Base-by-base conservation (phyloP, 2,797 vertebrate species). In the Tragelaphus oryx region DNA sequence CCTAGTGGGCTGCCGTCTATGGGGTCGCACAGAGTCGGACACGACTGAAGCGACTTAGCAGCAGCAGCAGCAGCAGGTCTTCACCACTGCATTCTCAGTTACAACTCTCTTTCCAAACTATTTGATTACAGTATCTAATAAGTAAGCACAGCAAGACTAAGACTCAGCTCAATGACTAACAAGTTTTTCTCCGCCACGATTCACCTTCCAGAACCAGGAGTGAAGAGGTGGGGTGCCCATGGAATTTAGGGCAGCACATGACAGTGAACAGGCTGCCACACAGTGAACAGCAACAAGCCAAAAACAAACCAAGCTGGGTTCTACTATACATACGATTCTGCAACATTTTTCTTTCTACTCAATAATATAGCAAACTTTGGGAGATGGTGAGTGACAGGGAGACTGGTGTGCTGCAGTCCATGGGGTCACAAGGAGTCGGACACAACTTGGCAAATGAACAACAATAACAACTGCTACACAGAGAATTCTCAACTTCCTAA, bases 61-160 rank as follows among this genome's bases (percentile, higher is more conserved):
- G n/a, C n/a, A n/a, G n/a, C n/a, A n/a, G n/a, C n/a, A n/a, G n/a
- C n/a, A n/a, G n/a, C n/a, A n/a, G n/a, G n/a, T n/a, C n/a, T n/a
- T n/a, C n/a, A n/a, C n/a, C 93, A 30, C 4, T 81, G 14, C 52
- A 59, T 74, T 57, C 82, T 65, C 65, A 83, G 41, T 89, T 88
- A 62, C 30, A 85, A 78, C 44, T 88, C 44, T 89, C 30, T 91
- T 93, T 91, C 79, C 59, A 87, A 83, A 92, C 18, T 81, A 62
- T 1, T 60, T 82, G 17, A 71, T 62, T 57, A 95, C 44, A 83
- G 48, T 48, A 44, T 59, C 59, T 46, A 75, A 50, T 80, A 84
- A 75, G n/a, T 46, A 62, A 85, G 50, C 54, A 76, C 4, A 81
- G 18, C 46, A 78, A 94, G 88, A 30, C 16, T 30, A 74, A 62